A percentile compares a stretch with the other conserved stretches of the same genome.
Evolutionary conservation across 2,113 vertebrate species (phyloP).

Genomic region (Chlorodrepanis virens): DNA sequence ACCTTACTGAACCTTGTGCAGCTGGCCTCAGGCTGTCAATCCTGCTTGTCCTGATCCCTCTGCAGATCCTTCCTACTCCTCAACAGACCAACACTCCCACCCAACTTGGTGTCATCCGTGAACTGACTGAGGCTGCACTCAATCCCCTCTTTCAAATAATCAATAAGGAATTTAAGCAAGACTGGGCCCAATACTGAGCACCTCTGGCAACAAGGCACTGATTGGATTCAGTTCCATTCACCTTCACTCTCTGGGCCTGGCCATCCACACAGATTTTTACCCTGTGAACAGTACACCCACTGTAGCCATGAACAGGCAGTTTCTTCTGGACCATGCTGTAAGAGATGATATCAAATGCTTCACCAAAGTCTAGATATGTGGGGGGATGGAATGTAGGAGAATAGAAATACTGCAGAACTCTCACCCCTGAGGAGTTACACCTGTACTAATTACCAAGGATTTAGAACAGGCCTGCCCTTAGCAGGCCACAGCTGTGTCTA

Average conservation of each 20-base stretch:
- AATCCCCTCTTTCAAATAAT: neutral
- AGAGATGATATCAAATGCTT: rapidly evolving
- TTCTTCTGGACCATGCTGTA: neutral
- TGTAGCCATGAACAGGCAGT: rapidly evolving
- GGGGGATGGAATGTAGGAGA: too few species aligned
- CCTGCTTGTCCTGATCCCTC: neutral
- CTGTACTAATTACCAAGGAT: too few species aligned
- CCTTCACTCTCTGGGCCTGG: neutral
- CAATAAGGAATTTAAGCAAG: rapidly evolving
- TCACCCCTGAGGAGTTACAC: too few species aligned
- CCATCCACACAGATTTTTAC: neutral
- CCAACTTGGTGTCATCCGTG: too few species aligned
- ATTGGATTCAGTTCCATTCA: neutral
- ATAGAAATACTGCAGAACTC: too few species aligned
- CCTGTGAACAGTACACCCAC: neutral
- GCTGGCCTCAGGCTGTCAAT: rapidly evolving
- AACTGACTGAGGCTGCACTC: neutral
- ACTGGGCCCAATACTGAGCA: neutral
- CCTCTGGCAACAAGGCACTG: neutral
- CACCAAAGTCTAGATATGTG: neutral
- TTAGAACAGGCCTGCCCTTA: too few species aligned
- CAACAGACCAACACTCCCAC: neutral
- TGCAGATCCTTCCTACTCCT: neutral
- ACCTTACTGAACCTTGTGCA: neutral
- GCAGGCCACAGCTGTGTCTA: too few species aligned